A percentile compares a stretch with the other conserved stretches of the same genome.
These are phyloP conservation scores for Diachrysia chrysitis DNA, from an alignment of 2,888 invertebrate species.

Conservation along the genomic window DNA sequence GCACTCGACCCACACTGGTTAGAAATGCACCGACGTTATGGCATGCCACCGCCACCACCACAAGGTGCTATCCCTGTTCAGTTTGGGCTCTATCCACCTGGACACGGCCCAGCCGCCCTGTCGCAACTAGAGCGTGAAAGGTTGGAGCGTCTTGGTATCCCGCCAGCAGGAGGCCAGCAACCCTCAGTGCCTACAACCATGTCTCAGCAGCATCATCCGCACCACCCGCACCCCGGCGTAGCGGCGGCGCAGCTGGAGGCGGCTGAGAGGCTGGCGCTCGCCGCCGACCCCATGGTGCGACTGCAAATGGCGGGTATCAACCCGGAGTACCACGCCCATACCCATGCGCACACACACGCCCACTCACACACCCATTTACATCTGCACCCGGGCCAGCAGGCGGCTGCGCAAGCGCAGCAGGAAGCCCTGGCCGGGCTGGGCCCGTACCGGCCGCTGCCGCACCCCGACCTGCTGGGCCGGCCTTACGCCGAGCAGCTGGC, in stretches of 20 bases:
- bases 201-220: conserved; percentile 89
- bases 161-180: conserved; percentile 86
- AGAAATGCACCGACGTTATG: conserved; percentile 95
- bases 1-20: conserved; percentile 95
- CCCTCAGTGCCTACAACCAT: conserved; percentile 83
- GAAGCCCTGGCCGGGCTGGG: conserved; percentile 87
- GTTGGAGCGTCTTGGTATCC: conserved; percentile 94
- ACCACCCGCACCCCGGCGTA: conserved; percentile 87
- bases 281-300: conserved; percentile 97
- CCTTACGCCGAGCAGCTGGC: conserved; percentile 95
- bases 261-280: conserved; percentile 94
- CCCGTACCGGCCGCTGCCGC: conserved; percentile 91
- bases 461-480: conserved; percentile 93
- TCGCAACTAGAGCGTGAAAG: conserved; percentile 97
- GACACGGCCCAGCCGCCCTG: conserved; percentile 90
- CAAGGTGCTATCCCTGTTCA: conserved; percentile 92
- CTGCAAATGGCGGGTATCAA: conserved; percentile 97
- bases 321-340: conserved; percentile 97
- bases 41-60: conserved; percentile 90
- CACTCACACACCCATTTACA: conserved; percentile 97
- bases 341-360: conserved; percentile 97
- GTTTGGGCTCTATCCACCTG: conserved; percentile 93
- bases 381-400: conserved; percentile 93
- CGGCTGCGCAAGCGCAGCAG: conserved; percentile 90
- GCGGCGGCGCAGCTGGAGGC: conserved; percentile 91